Percentiles rank a stretch among this genome's conserved stretches.
Conservation (phyloP, 2,113 vertebrate species). For the Cebidichthys violaceus region DNA sequence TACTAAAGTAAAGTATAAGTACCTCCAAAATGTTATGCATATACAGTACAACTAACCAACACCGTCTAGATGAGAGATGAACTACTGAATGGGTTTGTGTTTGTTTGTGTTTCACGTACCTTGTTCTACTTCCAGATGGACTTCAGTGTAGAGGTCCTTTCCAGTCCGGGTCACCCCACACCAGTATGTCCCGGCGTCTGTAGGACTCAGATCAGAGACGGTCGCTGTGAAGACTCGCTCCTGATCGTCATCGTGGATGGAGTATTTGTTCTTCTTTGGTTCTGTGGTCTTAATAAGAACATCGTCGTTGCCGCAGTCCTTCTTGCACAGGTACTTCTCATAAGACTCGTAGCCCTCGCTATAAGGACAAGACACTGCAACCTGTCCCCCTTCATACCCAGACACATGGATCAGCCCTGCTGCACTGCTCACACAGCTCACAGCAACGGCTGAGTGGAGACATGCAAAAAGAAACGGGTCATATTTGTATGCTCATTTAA, state of each 20-base stretch:
- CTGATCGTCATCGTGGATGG: background rate
- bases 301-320: background rate
- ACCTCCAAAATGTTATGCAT: no score
- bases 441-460: background rate
- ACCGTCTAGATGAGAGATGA: background rate
- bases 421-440: slow-evolving; percentile 3
- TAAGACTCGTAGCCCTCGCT: background rate
- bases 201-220: slow-evolving; percentile 1
- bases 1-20: background rate
- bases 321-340: slow-evolving; percentile 64
- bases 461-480: background rate
- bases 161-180: slow-evolving; percentile 22
- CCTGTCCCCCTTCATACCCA: slow-evolving; percentile 34
- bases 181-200: slow-evolving; percentile 45
- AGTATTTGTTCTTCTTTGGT: slow-evolving; percentile 6
- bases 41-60: background rate
- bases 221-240: background rate
- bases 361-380: slow-evolving; percentile 37
- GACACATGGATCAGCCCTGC: background rate
- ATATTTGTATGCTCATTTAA: background rate
- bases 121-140: slow-evolving; percentile 15
- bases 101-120: slow-evolving; percentile 15
- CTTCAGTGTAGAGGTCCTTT: slow-evolving; percentile 49
- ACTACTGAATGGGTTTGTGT: background rate
- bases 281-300: slow-evolving; percentile 12